Evolutionary conservation across 2,888 invertebrate species (phyloP).

Genomic region (Dynastes hyllus): DNA sequence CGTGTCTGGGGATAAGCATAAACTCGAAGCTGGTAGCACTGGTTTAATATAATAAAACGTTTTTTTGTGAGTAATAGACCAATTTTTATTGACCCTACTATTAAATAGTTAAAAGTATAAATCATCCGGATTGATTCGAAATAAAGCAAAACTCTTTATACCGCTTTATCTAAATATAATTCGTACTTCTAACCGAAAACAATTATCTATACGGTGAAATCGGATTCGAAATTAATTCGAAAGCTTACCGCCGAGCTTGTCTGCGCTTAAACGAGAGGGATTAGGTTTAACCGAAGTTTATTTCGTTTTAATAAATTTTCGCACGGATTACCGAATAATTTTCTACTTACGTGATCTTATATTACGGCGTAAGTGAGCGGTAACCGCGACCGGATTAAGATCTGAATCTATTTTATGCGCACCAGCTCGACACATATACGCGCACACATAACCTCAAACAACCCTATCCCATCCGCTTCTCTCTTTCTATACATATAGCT

Average conservation of each 20-base stretch:
- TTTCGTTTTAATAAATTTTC: constrained; percentile 40
- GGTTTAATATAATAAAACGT: no score
- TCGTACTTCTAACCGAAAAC: not conserved
- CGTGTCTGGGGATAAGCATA: no score
- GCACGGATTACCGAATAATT: constrained; percentile 42
- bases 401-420: constrained; percentile 37
- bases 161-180: not conserved
- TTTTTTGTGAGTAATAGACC: no score
- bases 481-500: not conserved
- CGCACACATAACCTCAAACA: constrained; percentile 15
- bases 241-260: constrained; percentile 26
- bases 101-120: no score
- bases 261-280: constrained; percentile 24
- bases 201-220: constrained; percentile 12
- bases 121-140: no score
- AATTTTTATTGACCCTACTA: no score
- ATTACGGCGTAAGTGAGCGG: constrained; percentile 16
- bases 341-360: constrained; percentile 39
- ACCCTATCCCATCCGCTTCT: not conserved
- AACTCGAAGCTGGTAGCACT: no score
- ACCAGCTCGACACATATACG: not conserved
- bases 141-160: no score
- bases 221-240: constrained; percentile 22
- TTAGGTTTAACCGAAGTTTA: constrained; percentile 26
- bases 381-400: constrained; percentile 29